Evolutionary conservation across 2,888 invertebrate species (phyloP).

Genomic region (Tridacna crocea): DNA sequence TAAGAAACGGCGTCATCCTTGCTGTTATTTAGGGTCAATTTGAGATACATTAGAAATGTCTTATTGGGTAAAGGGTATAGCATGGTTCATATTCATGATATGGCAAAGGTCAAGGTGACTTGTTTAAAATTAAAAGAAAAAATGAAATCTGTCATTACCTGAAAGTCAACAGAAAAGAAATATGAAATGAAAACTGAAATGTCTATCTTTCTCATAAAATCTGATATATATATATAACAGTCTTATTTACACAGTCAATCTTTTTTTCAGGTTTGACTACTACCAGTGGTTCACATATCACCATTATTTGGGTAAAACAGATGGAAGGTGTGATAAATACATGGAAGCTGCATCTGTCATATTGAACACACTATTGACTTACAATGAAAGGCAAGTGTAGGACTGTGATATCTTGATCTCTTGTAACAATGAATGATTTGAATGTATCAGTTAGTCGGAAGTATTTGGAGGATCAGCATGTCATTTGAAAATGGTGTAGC

Average conservation of each 20-base stretch:
- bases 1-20: too few species aligned
- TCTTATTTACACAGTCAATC: neutral
- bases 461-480: neutral
- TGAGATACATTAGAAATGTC: too few species aligned
- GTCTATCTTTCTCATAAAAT: too few species aligned
- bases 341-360: neutral
- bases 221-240: too few species aligned
- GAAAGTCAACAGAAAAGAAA: too few species aligned
- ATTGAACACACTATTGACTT: neutral
- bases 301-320: slow-evolving; percentile 15
- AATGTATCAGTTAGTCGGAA: neutral
- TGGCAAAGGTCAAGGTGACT: neutral
- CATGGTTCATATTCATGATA: too few species aligned
- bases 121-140: neutral
- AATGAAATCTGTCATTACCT: neutral
- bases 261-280: slow-evolving; percentile 35
- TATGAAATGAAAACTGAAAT: too few species aligned
- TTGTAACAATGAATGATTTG: neutral
- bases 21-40: too few species aligned
- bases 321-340: neutral
- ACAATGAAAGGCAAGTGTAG: neutral
- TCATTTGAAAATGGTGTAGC: neutral
- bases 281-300: slow-evolving; percentile 10
- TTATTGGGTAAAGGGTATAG: too few species aligned
- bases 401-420: neutral